phyloP scores from a whole-genome alignment of 92 coral and sea anemone species.

The Chrysogorgia sp. region DNA sequence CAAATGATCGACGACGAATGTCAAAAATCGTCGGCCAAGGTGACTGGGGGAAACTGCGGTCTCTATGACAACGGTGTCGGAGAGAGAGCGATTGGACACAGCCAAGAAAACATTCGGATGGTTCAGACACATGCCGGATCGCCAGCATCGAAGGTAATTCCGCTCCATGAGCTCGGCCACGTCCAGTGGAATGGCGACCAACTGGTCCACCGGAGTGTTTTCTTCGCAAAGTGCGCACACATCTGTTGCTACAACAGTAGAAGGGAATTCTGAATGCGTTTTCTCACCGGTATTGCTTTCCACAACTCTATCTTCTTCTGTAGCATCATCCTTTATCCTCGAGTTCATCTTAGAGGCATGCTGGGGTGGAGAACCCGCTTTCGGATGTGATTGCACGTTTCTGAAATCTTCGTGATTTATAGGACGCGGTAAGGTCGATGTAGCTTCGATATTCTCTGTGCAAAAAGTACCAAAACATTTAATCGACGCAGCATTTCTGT shows the following conservation, averaged over 20 bases:
- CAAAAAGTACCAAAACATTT: neutral
- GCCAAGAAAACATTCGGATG: constrained; percentile 76
- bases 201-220: constrained; percentile 54
- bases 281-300: neutral
- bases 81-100: constrained; percentile 52
- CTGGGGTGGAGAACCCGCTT: neutral
- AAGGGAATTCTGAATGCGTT: neutral
- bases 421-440: neutral
- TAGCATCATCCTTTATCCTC: neutral
- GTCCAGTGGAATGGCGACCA: constrained; percentile 65
- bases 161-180: constrained; percentile 70
- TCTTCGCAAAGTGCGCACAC: constrained; percentile 42
- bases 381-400: neutral
- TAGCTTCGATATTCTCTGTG: neutral
- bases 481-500: neutral
- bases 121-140: constrained; percentile 81
- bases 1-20: constrained; percentile 86
- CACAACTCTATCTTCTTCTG: no score
- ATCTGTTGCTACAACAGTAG: neutral
- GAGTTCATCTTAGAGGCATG: no score
- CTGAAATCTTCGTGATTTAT: neutral
- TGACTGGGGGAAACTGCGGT: constrained; percentile 77
- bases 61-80: constrained; percentile 79
- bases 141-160: constrained; percentile 83
- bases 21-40: constrained; percentile 83